Evolutionary conservation across 2,888 invertebrate species (phyloP).

Genomic region (Eristalis tenax): DNA sequence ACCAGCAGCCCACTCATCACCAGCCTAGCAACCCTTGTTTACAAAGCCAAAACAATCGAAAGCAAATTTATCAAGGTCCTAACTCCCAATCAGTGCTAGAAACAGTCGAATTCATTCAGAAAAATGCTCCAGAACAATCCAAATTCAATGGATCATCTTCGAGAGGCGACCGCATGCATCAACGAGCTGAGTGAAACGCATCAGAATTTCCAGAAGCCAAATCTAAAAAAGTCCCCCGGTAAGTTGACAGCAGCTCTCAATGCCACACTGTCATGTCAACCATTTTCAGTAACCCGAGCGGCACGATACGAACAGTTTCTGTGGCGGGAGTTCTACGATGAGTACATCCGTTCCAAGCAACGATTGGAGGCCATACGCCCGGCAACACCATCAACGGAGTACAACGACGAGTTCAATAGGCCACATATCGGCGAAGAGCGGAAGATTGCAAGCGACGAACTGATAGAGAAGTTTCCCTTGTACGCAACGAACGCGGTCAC

Average conservation of each 20-base stretch:
- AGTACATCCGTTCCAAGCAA: slow-evolving; percentile 77
- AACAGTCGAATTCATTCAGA: not conserved
- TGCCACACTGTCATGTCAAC: not conserved
- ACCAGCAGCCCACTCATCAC: not conserved
- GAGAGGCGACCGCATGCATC: not conserved
- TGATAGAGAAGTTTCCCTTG: slow-evolving; percentile 77
- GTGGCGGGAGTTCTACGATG: slow-evolving; percentile 78
- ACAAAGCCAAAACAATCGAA: not conserved
- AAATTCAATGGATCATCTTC: not conserved
- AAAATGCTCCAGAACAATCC: slow-evolving; percentile 22
- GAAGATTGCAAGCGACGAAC: slow-evolving; percentile 73
- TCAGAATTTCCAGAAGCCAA: slow-evolving; percentile 68
- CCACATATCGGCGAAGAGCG: slow-evolving; percentile 56
- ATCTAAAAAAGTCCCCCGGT: slow-evolving; percentile 76
- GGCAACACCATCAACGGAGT: slow-evolving; percentile 75
- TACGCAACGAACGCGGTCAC: slow-evolving; percentile 78
- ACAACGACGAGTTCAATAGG: slow-evolving; percentile 76
- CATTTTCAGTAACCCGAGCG: slow-evolving; percentile 76
- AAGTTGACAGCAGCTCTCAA: slow-evolving; percentile 27
- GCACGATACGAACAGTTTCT: slow-evolving; percentile 77
- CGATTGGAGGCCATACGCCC: slow-evolving; percentile 47
- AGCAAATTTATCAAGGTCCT: not conserved
- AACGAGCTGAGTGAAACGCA: slow-evolving; percentile 72
- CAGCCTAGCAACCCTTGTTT: not conserved
- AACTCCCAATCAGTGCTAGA: not conserved